These are phyloP conservation scores for Apantesis nais DNA, from an alignment of 2,888 invertebrate genomes.

Conservation along the genomic window DNA sequence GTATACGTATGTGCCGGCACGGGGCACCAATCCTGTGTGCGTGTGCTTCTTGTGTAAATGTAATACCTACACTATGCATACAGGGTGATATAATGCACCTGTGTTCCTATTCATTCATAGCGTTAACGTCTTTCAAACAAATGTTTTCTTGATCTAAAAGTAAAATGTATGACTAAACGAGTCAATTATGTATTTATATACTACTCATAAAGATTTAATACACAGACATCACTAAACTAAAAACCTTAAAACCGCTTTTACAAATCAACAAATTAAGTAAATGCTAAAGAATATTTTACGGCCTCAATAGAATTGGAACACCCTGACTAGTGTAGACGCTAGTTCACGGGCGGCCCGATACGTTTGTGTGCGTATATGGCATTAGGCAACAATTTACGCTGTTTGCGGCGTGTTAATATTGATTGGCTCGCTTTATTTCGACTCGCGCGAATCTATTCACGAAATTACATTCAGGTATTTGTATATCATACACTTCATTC, in stretches of 20 bases:
- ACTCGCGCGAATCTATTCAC: slow-evolving; percentile 81
- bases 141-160: slow-evolving; percentile 8
- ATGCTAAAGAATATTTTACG: slow-evolving; percentile 24
- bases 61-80: slow-evolving; percentile 64
- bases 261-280: not conserved
- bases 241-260: slow-evolving; percentile 1
- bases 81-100: slow-evolving; percentile 70
- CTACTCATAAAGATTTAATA: slow-evolving; percentile 18
- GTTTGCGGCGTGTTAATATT: slow-evolving; percentile 86
- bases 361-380: slow-evolving; percentile 76
- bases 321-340: slow-evolving; percentile 68
- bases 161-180: slow-evolving; percentile 14
- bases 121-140: slow-evolving; percentile 11
- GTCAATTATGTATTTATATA: slow-evolving; percentile 16
- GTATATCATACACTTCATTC: slow-evolving; percentile 46
- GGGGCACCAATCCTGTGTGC: slow-evolving; percentile 53
- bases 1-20: slow-evolving; percentile 56
- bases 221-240: slow-evolving; percentile 11
- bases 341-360: slow-evolving; percentile 58
- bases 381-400: slow-evolving; percentile 86
- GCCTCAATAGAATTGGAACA: slow-evolving; percentile 51
- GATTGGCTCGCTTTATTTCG: slow-evolving; percentile 86
- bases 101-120: slow-evolving; percentile 37
- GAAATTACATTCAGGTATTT: slow-evolving; percentile 63
- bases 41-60: slow-evolving; percentile 79